Base-by-base conservation (phyloP, 2,888 invertebrate species). In the Trachelus tabidus region DNA sequence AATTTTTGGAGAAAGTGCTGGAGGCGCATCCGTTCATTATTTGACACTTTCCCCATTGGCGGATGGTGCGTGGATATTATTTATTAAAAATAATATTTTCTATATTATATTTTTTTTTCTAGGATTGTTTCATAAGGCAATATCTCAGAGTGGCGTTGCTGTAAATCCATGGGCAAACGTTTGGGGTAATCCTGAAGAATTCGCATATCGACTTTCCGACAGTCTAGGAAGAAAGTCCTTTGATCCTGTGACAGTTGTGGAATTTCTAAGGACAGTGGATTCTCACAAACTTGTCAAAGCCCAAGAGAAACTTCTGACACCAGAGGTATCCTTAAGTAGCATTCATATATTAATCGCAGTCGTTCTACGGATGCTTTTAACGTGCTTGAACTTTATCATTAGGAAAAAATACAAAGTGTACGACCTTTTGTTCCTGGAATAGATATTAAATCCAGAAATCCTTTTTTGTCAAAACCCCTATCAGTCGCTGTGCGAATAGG, bases 1-100 rank as follows among this genome's bases (percentile, higher is more conserved):
- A 11, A 79, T 89, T 77, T 86, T 87, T 31, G 90, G 90, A 1
- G 79, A 76, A 23, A 90, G 90, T 74, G 85, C 87, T 1, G 90
- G 89, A 6, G 82, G 75, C 12, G 71, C 73, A 6, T 76, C 82
- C 0, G 79, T 76, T n/a, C 85, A 87, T 80, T 89, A 81, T 74
- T 76, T 87, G 11, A 73, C 78, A 15, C 69, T 79, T 23, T 79
- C 79, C 11, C 79, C 73, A 31, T 40, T 79, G 2, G 74, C 79
- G 15, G 12, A 79, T 73, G 79, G 79, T 79, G n/a, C 9, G 56
- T 56, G 23, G 9, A 56, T 23, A 23, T 56, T 56, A 56, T 23
- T 23, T 56, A 56, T 4, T 56, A 23, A 23, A 56, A 56, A 56
- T 56, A 56, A 23, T 56, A 56, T 56, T 23, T 23, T 23, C 6